These are phyloP conservation scores for Eublepharis macularius DNA, from an alignment of 2,113 vertebrate species.

Conservation along the genomic window DNA sequence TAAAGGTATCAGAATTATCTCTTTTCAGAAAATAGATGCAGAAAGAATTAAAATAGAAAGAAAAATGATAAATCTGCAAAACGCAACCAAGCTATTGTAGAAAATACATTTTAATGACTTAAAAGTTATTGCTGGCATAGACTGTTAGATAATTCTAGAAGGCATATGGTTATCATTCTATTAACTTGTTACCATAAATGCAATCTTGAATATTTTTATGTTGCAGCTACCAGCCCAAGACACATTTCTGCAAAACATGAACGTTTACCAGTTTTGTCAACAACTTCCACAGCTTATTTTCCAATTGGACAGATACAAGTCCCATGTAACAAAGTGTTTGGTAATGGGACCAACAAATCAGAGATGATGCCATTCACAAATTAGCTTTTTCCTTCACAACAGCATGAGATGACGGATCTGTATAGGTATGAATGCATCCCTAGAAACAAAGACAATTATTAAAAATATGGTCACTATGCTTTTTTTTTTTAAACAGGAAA, in stretches of 20 bases:
- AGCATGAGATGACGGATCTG: constrained; percentile 39
- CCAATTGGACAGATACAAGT: background rate
- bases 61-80: constrained; percentile 13
- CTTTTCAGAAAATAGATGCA: background rate
- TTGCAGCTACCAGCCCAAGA: background rate
- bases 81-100: background rate
- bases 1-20: background rate
- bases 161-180: constrained; percentile 45
- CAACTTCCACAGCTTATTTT: constrained; percentile 5
- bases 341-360: background rate
- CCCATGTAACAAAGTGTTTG: background rate
- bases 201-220: constrained; percentile 38
- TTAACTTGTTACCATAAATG: constrained; percentile 2
- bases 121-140: background rate
- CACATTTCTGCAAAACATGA: background rate
- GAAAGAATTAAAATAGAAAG: background rate
- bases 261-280: constrained; percentile 18
- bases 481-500: background rate
- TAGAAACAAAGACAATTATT: constrained; percentile 47
- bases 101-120: background rate
- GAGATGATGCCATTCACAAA: constrained; percentile 50
- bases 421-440: constrained; percentile 67
- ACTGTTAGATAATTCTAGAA: constrained; percentile 14
- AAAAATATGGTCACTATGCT: background rate
- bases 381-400: constrained; percentile 73